Conservation (phyloP, 2,113 vertebrate genomes). For the Nycticorax nycticorax region DNA sequence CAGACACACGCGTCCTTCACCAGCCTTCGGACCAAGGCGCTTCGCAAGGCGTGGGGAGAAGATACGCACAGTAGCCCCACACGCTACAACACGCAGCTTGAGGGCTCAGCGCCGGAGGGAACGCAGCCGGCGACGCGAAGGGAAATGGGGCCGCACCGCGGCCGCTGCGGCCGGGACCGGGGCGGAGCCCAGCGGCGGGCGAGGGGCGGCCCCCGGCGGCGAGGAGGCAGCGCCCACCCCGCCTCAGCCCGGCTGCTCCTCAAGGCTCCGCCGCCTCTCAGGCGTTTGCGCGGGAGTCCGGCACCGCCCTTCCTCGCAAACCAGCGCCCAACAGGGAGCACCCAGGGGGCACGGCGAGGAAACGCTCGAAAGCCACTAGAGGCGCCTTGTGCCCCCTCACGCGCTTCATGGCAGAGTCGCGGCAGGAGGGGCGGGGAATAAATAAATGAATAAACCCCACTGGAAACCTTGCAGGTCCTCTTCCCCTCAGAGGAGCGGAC, state of each 20-base stretch:
- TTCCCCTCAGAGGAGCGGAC: background rate
- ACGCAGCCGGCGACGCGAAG: background rate
- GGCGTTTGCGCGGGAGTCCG: background rate
- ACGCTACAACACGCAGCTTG: background rate
- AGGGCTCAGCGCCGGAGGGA: background rate
- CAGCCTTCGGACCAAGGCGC: background rate
- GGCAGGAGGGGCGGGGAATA: fast-evolving
- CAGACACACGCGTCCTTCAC: background rate
- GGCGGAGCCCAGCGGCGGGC: too few species aligned
- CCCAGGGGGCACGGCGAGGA: background rate
- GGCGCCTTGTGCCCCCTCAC: background rate
- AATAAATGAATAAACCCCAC: background rate
- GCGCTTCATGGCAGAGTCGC: background rate
- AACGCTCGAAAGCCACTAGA: background rate
- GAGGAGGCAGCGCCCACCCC: fast-evolving
- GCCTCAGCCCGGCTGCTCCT: background rate
- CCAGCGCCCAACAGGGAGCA: background rate
- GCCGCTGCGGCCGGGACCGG: background rate
- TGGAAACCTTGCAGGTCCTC: background rate
- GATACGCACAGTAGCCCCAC: background rate
- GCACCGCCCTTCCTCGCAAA: background rate
- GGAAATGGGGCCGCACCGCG: fast-evolving
- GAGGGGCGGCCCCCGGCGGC: background rate
- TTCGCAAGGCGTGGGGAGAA: background rate
- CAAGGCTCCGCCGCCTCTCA: background rate